phyloP scores from a whole-genome alignment of 2,888 invertebrate species.

The Nomada ruficornis region DNA sequence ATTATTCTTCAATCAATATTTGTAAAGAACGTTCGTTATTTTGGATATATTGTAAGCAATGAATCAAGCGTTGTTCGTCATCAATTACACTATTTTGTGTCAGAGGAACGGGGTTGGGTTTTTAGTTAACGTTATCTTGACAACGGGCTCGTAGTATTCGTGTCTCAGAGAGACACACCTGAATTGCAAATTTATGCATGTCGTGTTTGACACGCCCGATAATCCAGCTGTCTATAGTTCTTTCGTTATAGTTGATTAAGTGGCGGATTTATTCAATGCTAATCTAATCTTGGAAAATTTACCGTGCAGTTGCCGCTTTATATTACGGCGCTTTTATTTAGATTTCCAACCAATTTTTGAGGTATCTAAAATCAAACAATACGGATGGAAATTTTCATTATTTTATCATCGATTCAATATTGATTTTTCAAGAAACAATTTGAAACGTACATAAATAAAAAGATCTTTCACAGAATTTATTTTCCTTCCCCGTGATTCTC shows the following conservation, averaged over 20 bases:
- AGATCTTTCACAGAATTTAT: too few relatives aligned
- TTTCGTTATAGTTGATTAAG: conserved; percentile 15
- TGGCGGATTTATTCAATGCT: conserved; percentile 6
- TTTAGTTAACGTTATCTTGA: conserved; percentile 31
- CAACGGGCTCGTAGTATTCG: conserved; percentile 14
- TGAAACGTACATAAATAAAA: background rate
- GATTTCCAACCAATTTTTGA: background rate
- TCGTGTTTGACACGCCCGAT: conserved; percentile 31
- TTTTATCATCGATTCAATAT: background rate
- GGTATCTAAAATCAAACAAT: background rate
- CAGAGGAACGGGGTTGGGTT: background rate
- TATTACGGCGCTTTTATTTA: background rate
- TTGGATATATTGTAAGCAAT: too few relatives aligned
- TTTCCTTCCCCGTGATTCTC: too few relatives aligned
- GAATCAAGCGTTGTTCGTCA: background rate
- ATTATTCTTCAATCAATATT: too few relatives aligned
- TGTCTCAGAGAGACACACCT: conserved; percentile 22
- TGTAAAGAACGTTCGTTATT: too few relatives aligned
- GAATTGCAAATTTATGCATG: conserved; percentile 35
- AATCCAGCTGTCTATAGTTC: background rate
- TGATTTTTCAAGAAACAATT: background rate
- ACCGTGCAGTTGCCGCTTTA: background rate
- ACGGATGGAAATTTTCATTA: background rate
- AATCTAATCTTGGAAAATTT: background rate
- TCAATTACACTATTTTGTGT: background rate